Base-by-base conservation (phyloP, 1,140 invertebrate genomes). In the Magallana gigas region DNA sequence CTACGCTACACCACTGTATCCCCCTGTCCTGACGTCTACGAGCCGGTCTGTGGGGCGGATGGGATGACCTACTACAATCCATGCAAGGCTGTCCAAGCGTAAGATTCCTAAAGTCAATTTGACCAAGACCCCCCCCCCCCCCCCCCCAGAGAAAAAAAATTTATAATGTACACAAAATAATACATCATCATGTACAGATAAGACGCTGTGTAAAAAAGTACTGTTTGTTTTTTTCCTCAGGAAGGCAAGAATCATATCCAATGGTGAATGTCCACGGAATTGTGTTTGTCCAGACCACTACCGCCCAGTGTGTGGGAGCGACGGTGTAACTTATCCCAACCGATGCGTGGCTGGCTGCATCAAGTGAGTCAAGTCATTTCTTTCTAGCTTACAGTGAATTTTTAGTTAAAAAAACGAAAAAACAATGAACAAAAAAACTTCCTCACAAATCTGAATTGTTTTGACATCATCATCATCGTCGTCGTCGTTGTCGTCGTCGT, bases 41-140 rank as follows among this genome's bases (percentile, higher is more conserved):
- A 85, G 18, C 90, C 90, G 6, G 89, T 91, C n/a, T 91, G 90
- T 88, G 90, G 90, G 16, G 76, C 59, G 29, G 87, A 90, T 64
- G 88, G 88, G 18, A 82, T 58, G 29, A 90, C 89, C 2, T 91
- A 91, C 80, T 23, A n/a, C 18, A 90, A 89, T 56, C 59, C 8
- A 11, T 91, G 90, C 88, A 60, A 11, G 29, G 56, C 89, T 5
- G 82, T 88, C 8, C 88, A 86, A 48, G 68, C 76, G 90, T 91
- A 68, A 91, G 90, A 68, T 36, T 57, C 14, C 36, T 48, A 48
- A 48, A 48, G 36, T 48, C 36, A 48, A 48, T 48, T 48, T 48
- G 36, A 48, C 36, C 36, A 48, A 48, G 36, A 48, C 1, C 2
- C 36, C 36, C 36, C 36, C 36, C 5, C 5, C 36, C 36, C 5